phyloP scores from a whole-genome alignment of 2,888 invertebrate species.

The Rhagium mordax region DNA sequence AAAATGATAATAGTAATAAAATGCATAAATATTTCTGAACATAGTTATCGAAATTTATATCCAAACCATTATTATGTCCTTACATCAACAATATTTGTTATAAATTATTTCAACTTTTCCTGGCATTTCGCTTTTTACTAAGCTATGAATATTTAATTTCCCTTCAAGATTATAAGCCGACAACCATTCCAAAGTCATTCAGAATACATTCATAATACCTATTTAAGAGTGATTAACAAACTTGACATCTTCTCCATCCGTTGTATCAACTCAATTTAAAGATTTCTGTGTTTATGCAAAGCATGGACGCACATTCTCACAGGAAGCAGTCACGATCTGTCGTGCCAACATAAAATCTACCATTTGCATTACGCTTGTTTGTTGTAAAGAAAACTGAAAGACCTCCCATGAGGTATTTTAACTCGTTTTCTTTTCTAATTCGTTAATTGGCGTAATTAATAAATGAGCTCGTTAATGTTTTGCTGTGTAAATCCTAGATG shows the following conservation, averaged over 20 bases:
- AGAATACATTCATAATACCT: slow-evolving; percentile 11
- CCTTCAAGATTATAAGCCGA: not conserved
- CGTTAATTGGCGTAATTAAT: slow-evolving; percentile 21
- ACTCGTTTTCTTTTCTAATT: slow-evolving; percentile 11
- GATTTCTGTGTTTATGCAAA: slow-evolving; percentile 39
- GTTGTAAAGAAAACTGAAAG: slow-evolving; percentile 18
- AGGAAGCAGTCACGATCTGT: slow-evolving; percentile 42
- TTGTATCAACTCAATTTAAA: slow-evolving; percentile 27
- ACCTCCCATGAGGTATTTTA: slow-evolving; percentile 31
- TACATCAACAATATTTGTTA: too few relatives aligned
- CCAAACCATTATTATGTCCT: too few relatives aligned
- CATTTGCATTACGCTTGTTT: slow-evolving; percentile 32
- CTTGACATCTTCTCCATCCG: slow-evolving; percentile 7
- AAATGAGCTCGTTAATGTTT: slow-evolving; percentile 4
- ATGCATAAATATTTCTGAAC: too few relatives aligned
- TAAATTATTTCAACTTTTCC: too few relatives aligned
- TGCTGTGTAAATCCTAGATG: not conserved
- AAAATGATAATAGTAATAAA: too few relatives aligned
- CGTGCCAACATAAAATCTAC: slow-evolving; percentile 33
- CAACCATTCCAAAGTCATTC: slow-evolving; percentile 13
- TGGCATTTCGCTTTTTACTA: too few relatives aligned
- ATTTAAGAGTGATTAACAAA: slow-evolving; percentile 23
- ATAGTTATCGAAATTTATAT: too few relatives aligned
- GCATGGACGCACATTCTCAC: slow-evolving; percentile 36
- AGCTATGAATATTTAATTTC: not conserved